Conservation (phyloP, 2,888 invertebrate species). For the Autographa gamma region DNA sequence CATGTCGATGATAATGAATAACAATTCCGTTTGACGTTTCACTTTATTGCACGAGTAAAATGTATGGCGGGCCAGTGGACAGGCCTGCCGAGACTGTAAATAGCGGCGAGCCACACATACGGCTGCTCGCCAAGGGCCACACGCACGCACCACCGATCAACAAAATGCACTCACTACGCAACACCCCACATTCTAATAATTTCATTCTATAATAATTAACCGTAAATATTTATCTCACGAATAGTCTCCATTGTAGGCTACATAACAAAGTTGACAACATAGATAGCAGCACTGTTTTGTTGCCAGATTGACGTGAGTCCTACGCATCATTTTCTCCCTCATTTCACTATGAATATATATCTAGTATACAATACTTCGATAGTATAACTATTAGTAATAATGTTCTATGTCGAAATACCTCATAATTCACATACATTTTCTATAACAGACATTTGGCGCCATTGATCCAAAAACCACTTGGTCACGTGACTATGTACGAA, state of each 20-base stretch:
- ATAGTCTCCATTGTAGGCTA: conserved; percentile 90
- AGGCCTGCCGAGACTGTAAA: conserved; percentile 64
- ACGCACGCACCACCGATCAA: conserved; percentile 38
- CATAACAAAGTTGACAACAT: conserved; percentile 93
- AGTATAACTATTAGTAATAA: conserved; percentile 62
- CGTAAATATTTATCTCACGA: conserved; percentile 90
- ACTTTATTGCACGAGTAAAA: conserved; percentile 82
- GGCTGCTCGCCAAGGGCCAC: conserved; percentile 19
- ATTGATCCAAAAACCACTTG: conserved; percentile 88
- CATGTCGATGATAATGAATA: conserved; percentile 69
- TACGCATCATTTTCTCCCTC: conserved; percentile 80
- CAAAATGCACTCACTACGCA: conserved; percentile 70
- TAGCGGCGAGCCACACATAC: conserved; percentile 55
- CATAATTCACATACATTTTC: conserved; percentile 85
- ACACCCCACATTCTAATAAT: conserved; percentile 58
- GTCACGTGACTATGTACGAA: conserved; percentile 89
- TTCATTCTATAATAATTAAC: conserved; percentile 82
- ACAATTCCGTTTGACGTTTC: conserved; percentile 86
- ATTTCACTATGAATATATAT: conserved; percentile 65
- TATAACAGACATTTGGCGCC: conserved; percentile 88
- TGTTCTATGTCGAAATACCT: conserved; percentile 65
- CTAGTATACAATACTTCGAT: conserved; percentile 58
- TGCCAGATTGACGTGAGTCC: conserved; percentile 88
- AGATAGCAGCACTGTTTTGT: conserved; percentile 92
- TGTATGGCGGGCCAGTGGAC: conserved; percentile 85